Percentiles rank a stretch among this genome's conserved stretches.
Evolutionary conservation across 2,113 vertebrate genomes (phyloP).

Genomic region (Cairina moschata): DNA sequence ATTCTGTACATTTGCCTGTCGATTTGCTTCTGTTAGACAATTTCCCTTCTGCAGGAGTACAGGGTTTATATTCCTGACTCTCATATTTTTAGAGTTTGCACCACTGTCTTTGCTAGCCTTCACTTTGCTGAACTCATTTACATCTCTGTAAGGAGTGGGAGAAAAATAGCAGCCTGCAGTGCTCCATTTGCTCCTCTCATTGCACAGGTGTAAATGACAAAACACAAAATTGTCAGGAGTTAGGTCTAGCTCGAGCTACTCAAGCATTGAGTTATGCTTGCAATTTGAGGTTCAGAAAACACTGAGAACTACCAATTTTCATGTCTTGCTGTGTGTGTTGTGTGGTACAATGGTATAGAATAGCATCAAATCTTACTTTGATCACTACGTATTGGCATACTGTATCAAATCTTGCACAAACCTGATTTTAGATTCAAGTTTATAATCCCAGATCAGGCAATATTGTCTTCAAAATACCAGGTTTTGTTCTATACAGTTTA

Average conservation of each 20-base stretch:
- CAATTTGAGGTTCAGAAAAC: slow-evolving; percentile 9
- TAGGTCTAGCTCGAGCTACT: background rate
- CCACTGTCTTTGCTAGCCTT: background rate
- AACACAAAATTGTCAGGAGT: background rate
- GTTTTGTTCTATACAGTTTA: background rate
- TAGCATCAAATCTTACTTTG: background rate
- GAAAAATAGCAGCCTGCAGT: slow-evolving; percentile 12
- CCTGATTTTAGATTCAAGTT: background rate
- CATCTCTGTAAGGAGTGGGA: background rate
- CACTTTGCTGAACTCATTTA: slow-evolving; percentile 19
- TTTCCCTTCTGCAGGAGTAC: background rate
- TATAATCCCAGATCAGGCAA: background rate
- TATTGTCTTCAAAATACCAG: background rate
- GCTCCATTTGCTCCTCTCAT: background rate
- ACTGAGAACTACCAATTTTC: background rate
- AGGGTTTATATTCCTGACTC: background rate
- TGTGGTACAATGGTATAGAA: background rate
- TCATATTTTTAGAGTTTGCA: background rate
- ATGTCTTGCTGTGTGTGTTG: background rate
- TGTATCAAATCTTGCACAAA: background rate
- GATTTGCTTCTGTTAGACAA: background rate
- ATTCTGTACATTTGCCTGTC: background rate
- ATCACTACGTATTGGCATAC: background rate
- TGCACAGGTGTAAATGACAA: slow-evolving; percentile 22
- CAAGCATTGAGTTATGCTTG: background rate